A percentile compares a stretch with the other conserved stretches of the same genome.
phyloP scores from a whole-genome alignment of 2,797 vertebrate species.

The Hyperoplus lanceolatus region DNA sequence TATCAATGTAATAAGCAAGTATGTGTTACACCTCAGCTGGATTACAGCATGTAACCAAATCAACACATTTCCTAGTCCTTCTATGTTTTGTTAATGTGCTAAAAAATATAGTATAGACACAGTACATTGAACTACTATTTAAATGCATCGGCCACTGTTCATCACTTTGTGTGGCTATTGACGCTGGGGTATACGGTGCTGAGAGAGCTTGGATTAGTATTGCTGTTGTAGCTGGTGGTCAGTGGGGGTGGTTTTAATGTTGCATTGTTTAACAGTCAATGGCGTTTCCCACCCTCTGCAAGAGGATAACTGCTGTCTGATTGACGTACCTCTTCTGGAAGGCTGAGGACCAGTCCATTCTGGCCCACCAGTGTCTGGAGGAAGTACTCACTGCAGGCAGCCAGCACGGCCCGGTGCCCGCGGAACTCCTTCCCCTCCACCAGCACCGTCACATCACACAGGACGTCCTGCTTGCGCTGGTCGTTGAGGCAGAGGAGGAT shows the following conservation, averaged over 20 bases:
- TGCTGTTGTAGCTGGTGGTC: conserved; percentile 7
- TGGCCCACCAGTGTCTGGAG: conserved; percentile 95
- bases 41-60: neutral
- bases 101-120: no score
- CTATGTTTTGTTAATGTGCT: neutral
- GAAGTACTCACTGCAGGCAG: conserved; percentile 99
- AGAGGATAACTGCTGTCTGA: conserved; percentile 29
- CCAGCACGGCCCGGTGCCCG: conserved; percentile 97
- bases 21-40: neutral
- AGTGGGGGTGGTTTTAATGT: conserved; percentile 8
- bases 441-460: conserved; percentile 99
- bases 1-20: neutral
- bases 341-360: conserved; percentile 95
- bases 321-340: conserved; percentile 94
- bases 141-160: neutral
- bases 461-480: conserved; percentile 99
- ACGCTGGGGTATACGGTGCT: neutral
- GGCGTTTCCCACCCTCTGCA: conserved; percentile 17
- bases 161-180: neutral
- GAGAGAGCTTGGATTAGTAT: neutral
- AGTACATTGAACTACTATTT: neutral
- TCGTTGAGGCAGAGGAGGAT: conserved; percentile 99
- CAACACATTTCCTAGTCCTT: neutral
- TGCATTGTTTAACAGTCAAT: conserved; percentile 22
- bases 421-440: conserved; percentile 98